Conservation (phyloP, 2,797 vertebrate species). For the Botia almorhae region DNA sequence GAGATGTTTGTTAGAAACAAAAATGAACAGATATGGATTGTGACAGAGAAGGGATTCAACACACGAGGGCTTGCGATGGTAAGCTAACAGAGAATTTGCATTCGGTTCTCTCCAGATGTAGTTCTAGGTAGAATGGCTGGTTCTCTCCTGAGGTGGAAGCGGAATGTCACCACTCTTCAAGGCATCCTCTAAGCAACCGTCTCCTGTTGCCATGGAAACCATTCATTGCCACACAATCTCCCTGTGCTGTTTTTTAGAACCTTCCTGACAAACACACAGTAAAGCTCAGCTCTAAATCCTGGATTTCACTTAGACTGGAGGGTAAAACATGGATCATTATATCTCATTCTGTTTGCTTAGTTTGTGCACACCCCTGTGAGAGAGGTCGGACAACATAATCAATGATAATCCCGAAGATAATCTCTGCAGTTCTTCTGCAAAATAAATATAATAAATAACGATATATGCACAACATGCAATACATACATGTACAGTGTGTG, state of each 20-base stretch:
- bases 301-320: conserved; percentile 28
- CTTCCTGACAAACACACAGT: conserved; percentile 50
- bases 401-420: background rate
- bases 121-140: conserved; percentile 38
- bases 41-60: background rate
- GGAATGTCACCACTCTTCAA: conserved; percentile 65
- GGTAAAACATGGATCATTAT: conserved; percentile 40
- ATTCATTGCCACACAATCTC: conserved; percentile 59
- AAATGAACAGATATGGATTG: conserved; percentile 9
- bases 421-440: background rate
- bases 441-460: too few relatives aligned
- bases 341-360: conserved; percentile 32
- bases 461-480: too few relatives aligned
- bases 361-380: background rate
- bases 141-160: conserved; percentile 50
- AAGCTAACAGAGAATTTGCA: conserved; percentile 48
- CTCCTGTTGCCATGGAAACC: conserved; percentile 75
- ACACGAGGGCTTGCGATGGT: background rate
- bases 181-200: conserved; percentile 63
- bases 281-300: conserved; percentile 40
- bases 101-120: conserved; percentile 53
- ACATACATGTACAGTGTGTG: too few relatives aligned
- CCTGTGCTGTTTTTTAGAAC: conserved; percentile 44
- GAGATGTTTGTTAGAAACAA: conserved; percentile 5
- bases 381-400: conserved; percentile 14